Base-by-base conservation (phyloP, 2,888 invertebrate species). In the Caenorhabditis angaria region DNA sequence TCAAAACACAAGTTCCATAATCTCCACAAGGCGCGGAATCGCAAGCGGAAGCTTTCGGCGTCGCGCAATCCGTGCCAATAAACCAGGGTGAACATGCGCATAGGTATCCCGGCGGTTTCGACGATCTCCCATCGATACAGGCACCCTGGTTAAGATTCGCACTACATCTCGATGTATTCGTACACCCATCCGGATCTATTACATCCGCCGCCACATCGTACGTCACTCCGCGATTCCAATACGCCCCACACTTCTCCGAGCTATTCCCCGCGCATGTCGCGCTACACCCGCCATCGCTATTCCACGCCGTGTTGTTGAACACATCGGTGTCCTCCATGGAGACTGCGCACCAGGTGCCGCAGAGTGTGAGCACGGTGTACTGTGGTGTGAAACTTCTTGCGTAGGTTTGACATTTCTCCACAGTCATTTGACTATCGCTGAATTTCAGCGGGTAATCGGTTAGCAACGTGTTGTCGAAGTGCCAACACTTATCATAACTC, bases 1-100 rank as follows among this genome's bases (percentile, higher is more conserved):
- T 55, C 4, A 65, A n/a, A 12, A 56, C 24, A 25, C 75, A 75
- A 0, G 70, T 70, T 20, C 70, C 70, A 60, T 65, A 67, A 3
- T 57, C n/a, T n/a, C n/a, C 47, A 61, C 75, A 75, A 8, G 70
- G 67, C 28, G 53, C 55, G 0, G 67, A 22, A n/a, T 53, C 51
- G 51, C 75, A 75, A 10, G 68, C 72, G 0, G 35, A 24, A 1
- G 57, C 20, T 1, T 58, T 29, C 0, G 58, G 48, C 1, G 35
- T 65, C 3, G 68, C 64, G 51, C 72, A 72, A 12, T 67, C 47
- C 3, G 24, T 10, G 22, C 72, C 72, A 29, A 61, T 68, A 35
- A 53, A 65, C 20, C 54, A 29, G 0, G 68, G 57, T 3, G 50
- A 48, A 59, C 72, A 72, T 2, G 62, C 29, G 20, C 73, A 73